Percentiles rank a stretch among this genome's conserved stretches.
Evolutionary conservation across 2,888 invertebrate genomes (phyloP).

Genomic region (Hypolimnas misippus): DNA sequence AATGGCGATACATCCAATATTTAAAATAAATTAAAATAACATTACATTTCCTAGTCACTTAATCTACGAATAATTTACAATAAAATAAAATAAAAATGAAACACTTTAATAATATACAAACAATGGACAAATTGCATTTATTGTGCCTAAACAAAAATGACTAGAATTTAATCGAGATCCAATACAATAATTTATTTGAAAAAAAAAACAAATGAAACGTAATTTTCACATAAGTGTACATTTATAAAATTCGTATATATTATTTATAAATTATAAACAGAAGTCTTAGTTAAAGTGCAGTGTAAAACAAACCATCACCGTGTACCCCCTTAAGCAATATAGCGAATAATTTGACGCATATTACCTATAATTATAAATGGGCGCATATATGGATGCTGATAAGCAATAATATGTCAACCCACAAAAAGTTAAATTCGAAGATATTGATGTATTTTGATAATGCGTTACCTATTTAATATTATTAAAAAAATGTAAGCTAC

Average conservation of each 20-base stretch:
- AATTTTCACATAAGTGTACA: background rate
- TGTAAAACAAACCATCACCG: background rate
- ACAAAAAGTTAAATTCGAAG: too few relatives aligned
- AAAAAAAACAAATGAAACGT: background rate
- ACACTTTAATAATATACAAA: background rate
- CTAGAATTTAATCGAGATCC: slow-evolving; percentile 32
- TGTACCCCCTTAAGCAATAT: background rate
- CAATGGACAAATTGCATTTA: background rate
- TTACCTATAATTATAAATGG: background rate
- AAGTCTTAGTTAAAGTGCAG: background rate
- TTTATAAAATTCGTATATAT: background rate
- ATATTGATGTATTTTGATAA: too few relatives aligned
- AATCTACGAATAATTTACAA: slow-evolving; percentile 14
- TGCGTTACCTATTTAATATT: background rate
- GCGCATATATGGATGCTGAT: background rate
- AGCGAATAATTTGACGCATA: background rate
- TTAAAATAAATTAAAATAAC: background rate
- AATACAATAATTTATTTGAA: slow-evolving; percentile 10
- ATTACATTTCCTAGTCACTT: background rate
- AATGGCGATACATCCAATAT: too few relatives aligned
- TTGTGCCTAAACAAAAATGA: slow-evolving; percentile 21
- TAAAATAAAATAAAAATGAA: background rate
- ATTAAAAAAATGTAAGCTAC: too few relatives aligned
- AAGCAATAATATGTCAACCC: too few relatives aligned
- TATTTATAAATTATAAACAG: background rate